Percentiles rank a stretch among this genome's conserved stretches.
Conservation (phyloP, 1,140 invertebrate species). For the Linepithema humile region DNA sequence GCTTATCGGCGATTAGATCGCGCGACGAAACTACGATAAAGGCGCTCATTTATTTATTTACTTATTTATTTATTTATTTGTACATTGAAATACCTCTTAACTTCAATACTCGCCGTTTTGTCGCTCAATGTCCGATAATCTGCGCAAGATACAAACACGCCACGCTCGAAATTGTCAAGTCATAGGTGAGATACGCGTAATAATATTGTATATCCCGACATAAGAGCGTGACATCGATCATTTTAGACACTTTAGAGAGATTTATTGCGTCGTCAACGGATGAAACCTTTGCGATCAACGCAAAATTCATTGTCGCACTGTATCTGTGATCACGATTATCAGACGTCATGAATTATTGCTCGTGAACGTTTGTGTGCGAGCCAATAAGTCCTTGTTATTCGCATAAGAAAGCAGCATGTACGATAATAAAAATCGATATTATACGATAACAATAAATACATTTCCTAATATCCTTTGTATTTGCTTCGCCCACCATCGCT, state of each 20-base stretch:
- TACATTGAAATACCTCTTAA: slow-evolving; percentile 52
- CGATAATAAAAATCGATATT: slow-evolving; percentile 70
- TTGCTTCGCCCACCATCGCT: slow-evolving; percentile 68
- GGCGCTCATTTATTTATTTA: slow-evolving; percentile 39
- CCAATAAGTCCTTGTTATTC: slow-evolving; percentile 61
- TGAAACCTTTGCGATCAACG: not conserved
- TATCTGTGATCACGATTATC: slow-evolving; percentile 66
- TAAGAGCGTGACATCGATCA: slow-evolving; percentile 6
- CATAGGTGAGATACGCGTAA: slow-evolving; percentile 41
- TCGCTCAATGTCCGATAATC: slow-evolving; percentile 44
- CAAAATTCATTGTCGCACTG: slow-evolving; percentile 47
- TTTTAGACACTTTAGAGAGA: slow-evolving; percentile 17
- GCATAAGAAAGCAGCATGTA: slow-evolving; percentile 75
- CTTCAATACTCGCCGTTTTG: slow-evolving; percentile 43
- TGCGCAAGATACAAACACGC: slow-evolving; percentile 39
- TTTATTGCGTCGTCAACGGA: not conserved
- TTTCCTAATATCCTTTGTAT: slow-evolving; percentile 76
- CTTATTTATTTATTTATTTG: slow-evolving; percentile 62
- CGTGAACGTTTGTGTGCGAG: slow-evolving; percentile 57
- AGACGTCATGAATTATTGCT: slow-evolving; percentile 53
- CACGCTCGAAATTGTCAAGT: slow-evolving; percentile 31
- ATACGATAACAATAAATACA: slow-evolving; percentile 73
- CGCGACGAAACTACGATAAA: not conserved
- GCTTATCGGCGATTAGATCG: not conserved
- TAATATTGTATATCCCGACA: slow-evolving; percentile 27